Base-by-base conservation (phyloP, 2,888 invertebrate genomes). In the Crossocerus cetratus region DNA sequence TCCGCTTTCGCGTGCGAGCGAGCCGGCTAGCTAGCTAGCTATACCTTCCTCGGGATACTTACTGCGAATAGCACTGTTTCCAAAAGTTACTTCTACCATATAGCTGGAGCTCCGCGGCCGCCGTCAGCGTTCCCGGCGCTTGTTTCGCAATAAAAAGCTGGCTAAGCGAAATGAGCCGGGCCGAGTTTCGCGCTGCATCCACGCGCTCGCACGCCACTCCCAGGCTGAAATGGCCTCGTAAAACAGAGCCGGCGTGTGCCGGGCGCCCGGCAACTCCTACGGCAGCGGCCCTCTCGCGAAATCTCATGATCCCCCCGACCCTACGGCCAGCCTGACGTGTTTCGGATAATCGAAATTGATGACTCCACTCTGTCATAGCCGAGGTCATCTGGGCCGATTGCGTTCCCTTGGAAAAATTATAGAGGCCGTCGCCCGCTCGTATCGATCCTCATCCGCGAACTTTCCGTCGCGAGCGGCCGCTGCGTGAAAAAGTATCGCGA, bases 31-130 rank as follows among this genome's bases (percentile, higher is more conserved):
- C 16, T 13, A 43, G 42, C 11, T 16, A 57, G 5, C 4, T 18
- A 14, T 32, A 18, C n/a, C 43, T n/a, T 42, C 8, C 59, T 42
- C 57, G 32, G 14, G 23, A 43, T 16, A 59, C 59, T n/a, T 21
- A 13, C n/a, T 43, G 23, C 20, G 43, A 20, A 11, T 42, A 49
- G 56, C 5, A 20, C 21, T 53, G 20, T 21, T 43, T 42, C 43
- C 23, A 22, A 16, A 64, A 69, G 56, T 69, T 32, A 57, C 56
- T 62, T 67, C 67, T 49, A 23, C 42, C 55, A 22, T 59, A 71
- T 44, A 32, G 32, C 32, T 32, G 3, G 32, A 11, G 32, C 32
- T 8, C 32, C 32, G 32, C 32, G n/a, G n/a, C n/a, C n/a, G 55
- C 23, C 22, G 20, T n/a, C 42, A 61, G 45, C 45, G 45, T 45